These are phyloP conservation scores for Brachypalpus laphriformis DNA, from an alignment of 2,888 invertebrate species.

Conservation along the genomic window DNA sequence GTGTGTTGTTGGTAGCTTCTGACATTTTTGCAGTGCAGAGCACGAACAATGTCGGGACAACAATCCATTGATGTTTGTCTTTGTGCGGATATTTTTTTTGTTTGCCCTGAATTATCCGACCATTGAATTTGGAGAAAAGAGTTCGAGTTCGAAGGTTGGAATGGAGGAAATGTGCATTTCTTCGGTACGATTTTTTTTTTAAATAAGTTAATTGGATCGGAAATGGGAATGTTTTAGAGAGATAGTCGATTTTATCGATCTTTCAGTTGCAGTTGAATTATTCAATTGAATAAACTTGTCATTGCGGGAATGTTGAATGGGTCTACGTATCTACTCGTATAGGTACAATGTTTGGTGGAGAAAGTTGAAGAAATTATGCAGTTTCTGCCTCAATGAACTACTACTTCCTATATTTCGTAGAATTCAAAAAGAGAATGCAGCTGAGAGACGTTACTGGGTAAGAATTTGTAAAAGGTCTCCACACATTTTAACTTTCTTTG, in stretches of 20 bases:
- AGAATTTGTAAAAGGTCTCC: no score
- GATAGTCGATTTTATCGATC: constrained; percentile 24
- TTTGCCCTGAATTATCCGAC: constrained; percentile 25
- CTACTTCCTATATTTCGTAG: background rate
- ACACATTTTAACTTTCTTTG: no score
- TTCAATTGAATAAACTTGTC: background rate
- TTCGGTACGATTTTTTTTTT: constrained; percentile 1
- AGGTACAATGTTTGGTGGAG: background rate
- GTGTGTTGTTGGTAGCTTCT: constrained; percentile 7
- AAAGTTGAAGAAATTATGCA: background rate
- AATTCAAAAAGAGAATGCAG: background rate
- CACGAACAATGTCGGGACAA: constrained; percentile 52
- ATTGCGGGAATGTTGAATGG: background rate
- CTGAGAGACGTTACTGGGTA: no score
- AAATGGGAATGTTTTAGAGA: constrained; percentile 21
- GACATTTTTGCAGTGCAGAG: constrained; percentile 52
- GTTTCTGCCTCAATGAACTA: background rate
- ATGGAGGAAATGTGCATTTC: constrained; percentile 28
- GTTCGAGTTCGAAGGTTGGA: constrained; percentile 46
- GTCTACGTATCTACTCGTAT: no score
- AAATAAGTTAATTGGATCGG: constrained; percentile 59
- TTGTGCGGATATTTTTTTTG: background rate
- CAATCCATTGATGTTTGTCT: constrained; percentile 34
- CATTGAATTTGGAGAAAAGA: constrained; percentile 24
- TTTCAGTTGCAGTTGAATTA: background rate